Conservation (phyloP, 2,888 invertebrate genomes). For the Hypercompe scribonia region DNA sequence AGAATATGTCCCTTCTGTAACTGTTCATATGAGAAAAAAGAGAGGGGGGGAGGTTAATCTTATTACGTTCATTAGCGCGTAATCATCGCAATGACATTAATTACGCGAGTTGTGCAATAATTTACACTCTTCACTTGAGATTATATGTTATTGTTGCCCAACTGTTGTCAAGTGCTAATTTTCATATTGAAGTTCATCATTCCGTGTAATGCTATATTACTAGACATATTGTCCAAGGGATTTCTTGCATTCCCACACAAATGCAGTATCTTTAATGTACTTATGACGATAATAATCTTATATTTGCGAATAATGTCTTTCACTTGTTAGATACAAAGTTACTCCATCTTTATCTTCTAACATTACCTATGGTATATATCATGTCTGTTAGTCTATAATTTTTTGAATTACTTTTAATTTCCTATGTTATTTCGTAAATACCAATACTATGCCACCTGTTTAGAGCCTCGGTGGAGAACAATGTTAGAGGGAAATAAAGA, state of each 20-base stretch:
- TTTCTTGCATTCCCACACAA: neutral
- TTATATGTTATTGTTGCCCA: neutral
- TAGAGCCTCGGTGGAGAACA: neutral
- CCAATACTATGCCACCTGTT: neutral
- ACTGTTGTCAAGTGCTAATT: neutral
- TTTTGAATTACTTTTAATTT: too few relatives aligned
- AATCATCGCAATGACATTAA: constrained; percentile 10
- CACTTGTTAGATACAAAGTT: too few relatives aligned
- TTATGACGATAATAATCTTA: neutral
- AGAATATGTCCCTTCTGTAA: neutral
- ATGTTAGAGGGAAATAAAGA: neutral
- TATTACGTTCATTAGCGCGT: constrained; percentile 15
- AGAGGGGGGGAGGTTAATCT: neutral
- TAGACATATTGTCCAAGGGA: neutral
- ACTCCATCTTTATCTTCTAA: too few relatives aligned
- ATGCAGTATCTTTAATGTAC: neutral
- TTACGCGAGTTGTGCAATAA: constrained; percentile 9
- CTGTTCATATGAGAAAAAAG: neutral
- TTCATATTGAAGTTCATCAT: too few relatives aligned
- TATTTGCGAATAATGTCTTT: too few relatives aligned
- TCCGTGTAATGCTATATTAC: neutral
- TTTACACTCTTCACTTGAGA: neutral
- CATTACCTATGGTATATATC: too few relatives aligned
- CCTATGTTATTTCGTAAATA: neutral
- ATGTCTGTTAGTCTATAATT: too few relatives aligned